phyloP scores from a whole-genome alignment of 2,888 invertebrate genomes.

The Himalopsyche anomala region DNA sequence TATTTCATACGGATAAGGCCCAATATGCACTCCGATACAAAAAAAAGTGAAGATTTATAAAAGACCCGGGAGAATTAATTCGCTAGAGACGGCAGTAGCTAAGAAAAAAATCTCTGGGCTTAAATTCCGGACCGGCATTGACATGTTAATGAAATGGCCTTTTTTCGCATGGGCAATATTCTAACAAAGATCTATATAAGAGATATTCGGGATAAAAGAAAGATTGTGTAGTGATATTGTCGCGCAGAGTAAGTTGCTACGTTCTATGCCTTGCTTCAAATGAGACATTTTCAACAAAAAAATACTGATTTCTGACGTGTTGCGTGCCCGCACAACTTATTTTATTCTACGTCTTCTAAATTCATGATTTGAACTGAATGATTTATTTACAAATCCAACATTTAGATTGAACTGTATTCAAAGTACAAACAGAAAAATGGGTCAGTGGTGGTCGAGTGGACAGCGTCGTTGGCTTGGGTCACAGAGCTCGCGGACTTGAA shows the following conservation, averaged over 20 bases:
- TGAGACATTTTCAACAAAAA: conserved; percentile 12
- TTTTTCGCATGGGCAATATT: conserved; percentile 21
- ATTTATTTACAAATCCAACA: too few relatives aligned
- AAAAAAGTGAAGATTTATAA: conserved; percentile 24
- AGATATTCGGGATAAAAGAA: conserved; percentile 23
- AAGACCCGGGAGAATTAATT: conserved; percentile 23
- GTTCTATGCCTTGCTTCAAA: neutral
- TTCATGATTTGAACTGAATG: too few relatives aligned
- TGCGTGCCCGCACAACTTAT: neutral
- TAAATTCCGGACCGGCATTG: conserved; percentile 26
- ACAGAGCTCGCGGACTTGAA: too few relatives aligned
- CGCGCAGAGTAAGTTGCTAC: neutral
- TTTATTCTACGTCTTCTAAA: too few relatives aligned
- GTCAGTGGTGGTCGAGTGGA: too few relatives aligned
- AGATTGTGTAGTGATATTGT: neutral
- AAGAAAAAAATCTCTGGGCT: neutral
- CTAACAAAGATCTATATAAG: conserved; percentile 21
- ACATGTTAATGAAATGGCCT: conserved; percentile 31
- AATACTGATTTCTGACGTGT: neutral
- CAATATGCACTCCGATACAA: conserved; percentile 3
- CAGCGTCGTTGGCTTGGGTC: too few relatives aligned
- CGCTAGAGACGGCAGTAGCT: neutral
- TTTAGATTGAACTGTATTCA: too few relatives aligned
- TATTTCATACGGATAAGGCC: neutral
- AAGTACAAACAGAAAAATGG: too few relatives aligned